A percentile compares a stretch with the other conserved stretches of the same genome.
Evolutionary conservation across 2,113 vertebrate genomes (phyloP).

Genomic region (Cochlearius cochlearius): DNA sequence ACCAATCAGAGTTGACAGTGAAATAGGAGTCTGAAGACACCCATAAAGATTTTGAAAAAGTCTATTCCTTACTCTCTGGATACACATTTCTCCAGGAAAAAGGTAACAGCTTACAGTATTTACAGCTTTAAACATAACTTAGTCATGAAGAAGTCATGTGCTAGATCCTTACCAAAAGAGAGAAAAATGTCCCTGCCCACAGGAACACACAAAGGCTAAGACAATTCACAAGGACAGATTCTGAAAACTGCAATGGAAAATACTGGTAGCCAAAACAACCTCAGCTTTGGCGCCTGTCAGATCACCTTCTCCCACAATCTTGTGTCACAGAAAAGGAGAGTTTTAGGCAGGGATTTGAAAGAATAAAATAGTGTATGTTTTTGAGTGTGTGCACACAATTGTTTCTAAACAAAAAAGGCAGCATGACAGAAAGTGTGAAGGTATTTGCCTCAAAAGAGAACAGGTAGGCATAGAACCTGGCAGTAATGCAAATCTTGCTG

Average conservation of each 20-base stretch:
- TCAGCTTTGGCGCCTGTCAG: background rate
- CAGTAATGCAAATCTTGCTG: background rate
- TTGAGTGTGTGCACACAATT: background rate
- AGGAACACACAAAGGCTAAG: background rate
- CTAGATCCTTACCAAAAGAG: background rate
- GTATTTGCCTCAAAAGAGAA: background rate
- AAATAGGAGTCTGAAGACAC: background rate
- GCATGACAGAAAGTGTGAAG: rapidly evolving
- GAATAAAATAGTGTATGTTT: background rate
- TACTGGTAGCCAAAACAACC: background rate
- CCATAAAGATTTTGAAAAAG: background rate
- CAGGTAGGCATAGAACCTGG: background rate
- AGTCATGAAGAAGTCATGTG: background rate
- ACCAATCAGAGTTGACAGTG: background rate
- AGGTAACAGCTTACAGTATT: background rate
- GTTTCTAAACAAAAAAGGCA: background rate
- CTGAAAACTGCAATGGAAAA: background rate
- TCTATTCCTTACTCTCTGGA: background rate
- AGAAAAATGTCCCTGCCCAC: background rate
- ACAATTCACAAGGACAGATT: background rate
- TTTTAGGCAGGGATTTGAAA: background rate
- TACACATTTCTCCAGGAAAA: background rate
- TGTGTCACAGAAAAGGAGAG: background rate
- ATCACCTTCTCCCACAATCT: background rate
- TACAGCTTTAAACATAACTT: background rate